A percentile compares a stretch with the other conserved stretches of the same genome.
These are phyloP conservation scores for Coremacera marginata DNA, from an alignment of 2,888 invertebrate genomes.

Conservation along the genomic window DNA sequence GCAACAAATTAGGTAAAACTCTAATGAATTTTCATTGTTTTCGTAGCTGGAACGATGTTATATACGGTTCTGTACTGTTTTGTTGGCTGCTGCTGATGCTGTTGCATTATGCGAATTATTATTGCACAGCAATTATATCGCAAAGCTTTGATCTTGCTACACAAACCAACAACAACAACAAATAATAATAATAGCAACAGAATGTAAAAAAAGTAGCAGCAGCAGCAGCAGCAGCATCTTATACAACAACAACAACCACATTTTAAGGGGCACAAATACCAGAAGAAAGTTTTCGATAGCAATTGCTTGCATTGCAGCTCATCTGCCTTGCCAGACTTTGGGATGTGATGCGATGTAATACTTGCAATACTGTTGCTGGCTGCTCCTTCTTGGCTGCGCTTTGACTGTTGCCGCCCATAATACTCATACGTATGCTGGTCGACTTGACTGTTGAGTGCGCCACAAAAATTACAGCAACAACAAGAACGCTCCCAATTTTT, in stretches of 20 bases:
- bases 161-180: slow-evolving; percentile 24
- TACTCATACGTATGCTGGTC: slow-evolving; percentile 15
- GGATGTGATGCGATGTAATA: background rate
- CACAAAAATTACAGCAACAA: slow-evolving; percentile 3
- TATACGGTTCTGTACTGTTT: background rate
- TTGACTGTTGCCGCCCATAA: slow-evolving; percentile 22
- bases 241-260: background rate
- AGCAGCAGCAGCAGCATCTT: slow-evolving; percentile 23
- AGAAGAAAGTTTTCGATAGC: slow-evolving; percentile 30
- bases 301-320: slow-evolving; percentile 34
- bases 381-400: background rate
- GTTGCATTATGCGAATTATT: slow-evolving; percentile 36
- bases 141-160: slow-evolving; percentile 51
- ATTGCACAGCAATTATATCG: slow-evolving; percentile 52
- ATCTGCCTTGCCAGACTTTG: slow-evolving; percentile 10
- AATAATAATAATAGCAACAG: slow-evolving; percentile 30
- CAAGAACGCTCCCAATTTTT: slow-evolving; percentile 38
- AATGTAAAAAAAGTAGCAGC: background rate
- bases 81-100: slow-evolving; percentile 37
- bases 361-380: background rate
- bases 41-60: background rate
- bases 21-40: slow-evolving; percentile 38
- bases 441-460: background rate
- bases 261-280: background rate
- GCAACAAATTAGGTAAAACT: slow-evolving; percentile 34